Conservation (phyloP, 2,888 invertebrate genomes). For the Tinea pellionella region DNA sequence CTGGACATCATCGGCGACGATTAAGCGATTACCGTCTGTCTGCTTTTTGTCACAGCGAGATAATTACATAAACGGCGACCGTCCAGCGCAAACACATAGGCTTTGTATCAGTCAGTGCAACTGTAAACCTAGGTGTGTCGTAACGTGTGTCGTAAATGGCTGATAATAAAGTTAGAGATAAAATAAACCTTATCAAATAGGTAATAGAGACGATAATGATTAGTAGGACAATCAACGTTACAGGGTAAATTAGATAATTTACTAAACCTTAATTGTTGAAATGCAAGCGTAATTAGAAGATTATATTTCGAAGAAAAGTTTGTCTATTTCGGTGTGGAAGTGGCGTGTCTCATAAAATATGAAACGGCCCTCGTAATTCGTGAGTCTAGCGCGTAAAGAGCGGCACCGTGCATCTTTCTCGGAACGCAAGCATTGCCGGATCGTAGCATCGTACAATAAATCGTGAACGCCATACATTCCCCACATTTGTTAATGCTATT, state of each 20-base stretch:
- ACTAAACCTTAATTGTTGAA: too few species aligned
- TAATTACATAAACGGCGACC: background rate
- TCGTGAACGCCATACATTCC: slow-evolving; percentile 10
- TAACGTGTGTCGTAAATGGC: too few species aligned
- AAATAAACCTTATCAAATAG: too few species aligned
- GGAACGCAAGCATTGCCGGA: slow-evolving; percentile 10
- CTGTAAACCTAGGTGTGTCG: too few species aligned
- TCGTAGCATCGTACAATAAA: slow-evolving; percentile 9
- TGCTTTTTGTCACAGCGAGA: slow-evolving; percentile 19
- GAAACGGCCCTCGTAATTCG: slow-evolving; percentile 8
- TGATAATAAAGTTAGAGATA: too few species aligned
- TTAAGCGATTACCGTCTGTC: slow-evolving; percentile 22
- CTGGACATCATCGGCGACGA: slow-evolving; percentile 16
- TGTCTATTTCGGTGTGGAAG: background rate
- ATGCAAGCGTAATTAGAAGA: background rate
- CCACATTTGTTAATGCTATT: background rate
- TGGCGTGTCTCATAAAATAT: slow-evolving; percentile 9
- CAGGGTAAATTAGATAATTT: too few species aligned
- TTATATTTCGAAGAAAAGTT: background rate
- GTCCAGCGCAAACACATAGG: background rate
- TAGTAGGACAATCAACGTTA: too few species aligned
- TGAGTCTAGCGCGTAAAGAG: slow-evolving; percentile 8
- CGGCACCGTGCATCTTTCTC: slow-evolving; percentile 9
- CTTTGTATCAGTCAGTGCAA: too few species aligned
- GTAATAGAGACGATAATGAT: too few species aligned